Conservation (phyloP, 1,140 invertebrate genomes). For the Camponotus floridanus region DNA sequence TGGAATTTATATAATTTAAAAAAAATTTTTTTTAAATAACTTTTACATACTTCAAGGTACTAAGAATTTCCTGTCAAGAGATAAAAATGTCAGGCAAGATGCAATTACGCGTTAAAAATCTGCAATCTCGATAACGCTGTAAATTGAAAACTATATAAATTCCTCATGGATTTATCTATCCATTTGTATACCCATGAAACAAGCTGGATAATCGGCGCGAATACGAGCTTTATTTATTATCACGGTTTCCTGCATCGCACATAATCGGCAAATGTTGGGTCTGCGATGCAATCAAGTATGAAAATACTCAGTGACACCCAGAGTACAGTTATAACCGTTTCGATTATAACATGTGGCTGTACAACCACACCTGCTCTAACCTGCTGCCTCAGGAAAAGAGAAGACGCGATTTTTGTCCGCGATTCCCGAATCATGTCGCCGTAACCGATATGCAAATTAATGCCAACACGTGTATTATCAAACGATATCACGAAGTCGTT, state of each 20-base stretch:
- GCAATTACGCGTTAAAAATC: neutral
- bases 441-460: conserved; percentile 36
- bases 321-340: conserved; percentile 40
- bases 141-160: conserved; percentile 4
- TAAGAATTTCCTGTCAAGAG: neutral
- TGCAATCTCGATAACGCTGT: neutral
- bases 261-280: neutral
- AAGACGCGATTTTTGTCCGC: conserved; percentile 9
- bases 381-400: too few relatives aligned
- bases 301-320: conserved; percentile 9
- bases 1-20: too few relatives aligned
- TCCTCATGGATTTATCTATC: neutral
- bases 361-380: neutral
- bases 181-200: neutral
- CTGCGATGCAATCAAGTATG: conserved; percentile 30
- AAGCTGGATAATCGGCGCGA: neutral
- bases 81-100: neutral
- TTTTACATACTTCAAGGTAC: neutral
- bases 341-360: conserved; percentile 5
- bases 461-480: conserved; percentile 15
- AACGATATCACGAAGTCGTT: conserved; percentile 34
- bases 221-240: conserved; percentile 22
- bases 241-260: neutral
- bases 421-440: neutral
- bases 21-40: too few relatives aligned